Evolutionary conservation across 1,140 invertebrate genomes (phyloP).

Genomic region (Drepana arcuata): DNA sequence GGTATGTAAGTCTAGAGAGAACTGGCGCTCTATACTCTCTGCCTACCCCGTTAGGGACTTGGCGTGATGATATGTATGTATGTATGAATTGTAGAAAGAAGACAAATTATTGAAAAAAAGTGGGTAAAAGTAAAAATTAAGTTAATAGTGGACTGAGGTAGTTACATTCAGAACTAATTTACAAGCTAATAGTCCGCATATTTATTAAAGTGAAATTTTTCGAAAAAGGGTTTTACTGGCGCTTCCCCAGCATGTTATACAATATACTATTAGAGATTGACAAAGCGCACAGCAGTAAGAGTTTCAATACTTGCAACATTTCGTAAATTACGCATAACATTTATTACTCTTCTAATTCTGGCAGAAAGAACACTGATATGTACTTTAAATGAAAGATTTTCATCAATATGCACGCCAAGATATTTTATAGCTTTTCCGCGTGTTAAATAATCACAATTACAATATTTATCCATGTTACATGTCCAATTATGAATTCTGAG

Average conservation of each 20-base stretch:
- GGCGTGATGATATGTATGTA: no score
- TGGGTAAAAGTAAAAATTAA: no score
- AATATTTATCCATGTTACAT: not conserved
- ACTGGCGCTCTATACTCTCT: no score
- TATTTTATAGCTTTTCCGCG: conserved; percentile 3
- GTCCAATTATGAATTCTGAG: not conserved
- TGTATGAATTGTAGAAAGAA: no score
- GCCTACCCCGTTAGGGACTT: no score
- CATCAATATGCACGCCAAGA: conserved; percentile 8
- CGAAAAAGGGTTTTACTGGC: conserved; percentile 3
- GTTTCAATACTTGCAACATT: not conserved
- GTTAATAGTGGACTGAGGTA: no score
- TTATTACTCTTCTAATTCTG: conserved; percentile 7
- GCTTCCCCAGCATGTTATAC: conserved; percentile 1
- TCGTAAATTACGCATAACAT: not conserved
- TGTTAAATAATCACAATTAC: not conserved
- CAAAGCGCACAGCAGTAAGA: not conserved
- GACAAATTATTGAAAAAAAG: no score
- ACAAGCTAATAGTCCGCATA: no score
- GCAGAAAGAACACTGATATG: conserved; percentile 6
- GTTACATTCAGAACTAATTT: no score
- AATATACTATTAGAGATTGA: conserved; percentile 1
- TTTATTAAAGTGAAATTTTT: no score
- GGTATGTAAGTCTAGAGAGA: no score
- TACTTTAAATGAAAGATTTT: conserved; percentile 8